These are phyloP conservation scores for Larimichthys crocea DNA, from an alignment of 2,113 vertebrate species.

Conservation along the genomic window DNA sequence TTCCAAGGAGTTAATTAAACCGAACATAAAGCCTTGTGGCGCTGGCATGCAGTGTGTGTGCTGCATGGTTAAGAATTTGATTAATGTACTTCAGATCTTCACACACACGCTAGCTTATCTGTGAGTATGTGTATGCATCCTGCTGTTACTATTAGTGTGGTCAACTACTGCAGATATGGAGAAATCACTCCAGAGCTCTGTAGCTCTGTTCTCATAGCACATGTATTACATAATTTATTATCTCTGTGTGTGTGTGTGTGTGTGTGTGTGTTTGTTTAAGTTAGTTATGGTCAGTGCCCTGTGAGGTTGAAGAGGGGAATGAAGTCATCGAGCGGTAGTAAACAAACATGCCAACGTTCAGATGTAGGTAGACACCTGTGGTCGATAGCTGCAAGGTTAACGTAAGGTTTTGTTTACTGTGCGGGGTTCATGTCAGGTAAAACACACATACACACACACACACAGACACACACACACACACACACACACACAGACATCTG, in stretches of 20 bases:
- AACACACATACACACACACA: background rate
- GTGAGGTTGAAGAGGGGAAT: conserved; percentile 37
- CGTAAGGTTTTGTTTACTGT: conserved; percentile 63
- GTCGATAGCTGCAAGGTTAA: conserved; percentile 71
- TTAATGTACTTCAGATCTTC: conserved; percentile 32
- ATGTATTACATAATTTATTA: conserved; percentile 67
- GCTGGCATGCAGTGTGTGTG: conserved; percentile 27
- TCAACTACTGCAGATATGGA: conserved; percentile 37
- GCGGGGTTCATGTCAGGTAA: conserved; percentile 52
- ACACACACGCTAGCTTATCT: conserved; percentile 14
- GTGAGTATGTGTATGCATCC: conserved; percentile 19
- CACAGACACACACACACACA: background rate
- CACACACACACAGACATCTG: conserved; percentile 1
- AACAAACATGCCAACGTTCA: conserved; percentile 54
- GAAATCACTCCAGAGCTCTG: conserved; percentile 23
- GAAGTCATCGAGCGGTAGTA: conserved; percentile 61
- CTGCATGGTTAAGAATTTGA: conserved; percentile 34
- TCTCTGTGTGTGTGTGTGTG: conserved; percentile 43
- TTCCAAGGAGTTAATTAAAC: conserved; percentile 54
- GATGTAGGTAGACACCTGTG: conserved; percentile 49
- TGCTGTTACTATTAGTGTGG: conserved; percentile 49
- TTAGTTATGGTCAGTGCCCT: conserved; percentile 41
- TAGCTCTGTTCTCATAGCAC: conserved; percentile 39
- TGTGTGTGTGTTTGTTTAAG: conserved; percentile 17
- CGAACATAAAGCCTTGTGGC: conserved; percentile 35